A percentile compares a stretch with the other conserved stretches of the same genome.
phyloP scores from a whole-genome alignment of 2,113 vertebrate species.

The Melanotaenia duboulayi region DNA sequence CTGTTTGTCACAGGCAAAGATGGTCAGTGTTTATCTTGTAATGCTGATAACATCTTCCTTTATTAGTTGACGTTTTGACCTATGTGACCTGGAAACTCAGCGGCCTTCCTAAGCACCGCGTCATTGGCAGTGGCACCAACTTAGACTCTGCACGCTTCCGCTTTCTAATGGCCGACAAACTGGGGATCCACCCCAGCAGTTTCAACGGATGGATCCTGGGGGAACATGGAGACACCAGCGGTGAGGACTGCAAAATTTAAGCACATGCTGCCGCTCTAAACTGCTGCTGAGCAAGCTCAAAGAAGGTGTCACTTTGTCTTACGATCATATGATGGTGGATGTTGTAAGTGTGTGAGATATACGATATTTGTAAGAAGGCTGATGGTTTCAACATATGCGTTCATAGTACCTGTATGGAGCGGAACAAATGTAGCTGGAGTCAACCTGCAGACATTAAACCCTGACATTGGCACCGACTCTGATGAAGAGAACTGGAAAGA shows the following conservation, averaged over 20 bases:
- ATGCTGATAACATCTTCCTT: neutral
- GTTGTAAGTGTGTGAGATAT: neutral
- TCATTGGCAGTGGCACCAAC: constrained; percentile 98
- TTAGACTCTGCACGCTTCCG: constrained; percentile 96
- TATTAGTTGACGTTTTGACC: constrained; percentile 93
- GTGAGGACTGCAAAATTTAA: constrained; percentile 77
- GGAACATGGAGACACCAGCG: constrained; percentile 96
- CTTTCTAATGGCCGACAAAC: constrained; percentile 90
- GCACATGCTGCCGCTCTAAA: neutral
- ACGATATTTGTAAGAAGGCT: neutral
- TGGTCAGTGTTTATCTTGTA: neutral
- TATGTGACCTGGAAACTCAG: constrained; percentile 99
- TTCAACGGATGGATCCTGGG: constrained; percentile 97
- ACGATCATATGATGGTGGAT: neutral
- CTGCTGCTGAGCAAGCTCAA: neutral
- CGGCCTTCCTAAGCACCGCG: constrained; percentile 91
- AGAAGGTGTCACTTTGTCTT: neutral
- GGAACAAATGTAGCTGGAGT: constrained; percentile 95
- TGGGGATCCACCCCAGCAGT: constrained; percentile 91
- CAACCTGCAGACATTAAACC: constrained; percentile 91
- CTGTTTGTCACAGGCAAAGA: neutral
- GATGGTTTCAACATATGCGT: constrained; percentile 10
- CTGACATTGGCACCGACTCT: constrained; percentile 87
- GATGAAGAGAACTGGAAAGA: constrained; percentile 94
- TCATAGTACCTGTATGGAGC: constrained; percentile 94